Conservation (phyloP, 2,888 invertebrate species). For the Suillia variegata region DNA sequence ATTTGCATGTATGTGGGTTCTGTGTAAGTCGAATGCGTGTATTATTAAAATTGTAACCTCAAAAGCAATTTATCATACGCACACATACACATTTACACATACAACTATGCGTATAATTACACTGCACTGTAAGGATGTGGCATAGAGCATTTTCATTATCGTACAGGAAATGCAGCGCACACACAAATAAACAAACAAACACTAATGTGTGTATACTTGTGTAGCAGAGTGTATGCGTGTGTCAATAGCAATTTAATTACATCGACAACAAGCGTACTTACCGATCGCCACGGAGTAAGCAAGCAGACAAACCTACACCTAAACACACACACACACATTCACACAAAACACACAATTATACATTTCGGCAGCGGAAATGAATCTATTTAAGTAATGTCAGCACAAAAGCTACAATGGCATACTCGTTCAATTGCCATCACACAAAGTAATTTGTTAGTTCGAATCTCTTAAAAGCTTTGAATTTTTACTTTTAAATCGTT, state of each 20-base stretch:
- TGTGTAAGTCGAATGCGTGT: constrained; percentile 38
- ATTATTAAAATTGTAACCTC: constrained; percentile 54
- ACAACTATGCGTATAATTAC: neutral
- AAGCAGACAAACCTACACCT: neutral
- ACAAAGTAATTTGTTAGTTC: too few species aligned
- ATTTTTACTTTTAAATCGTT: too few species aligned
- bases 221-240: neutral
- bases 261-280: constrained; percentile 19
- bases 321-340: neutral
- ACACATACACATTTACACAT: constrained; percentile 9
- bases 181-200: neutral
- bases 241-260: constrained; percentile 26
- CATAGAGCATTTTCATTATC: constrained; percentile 18
- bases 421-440: too few species aligned
- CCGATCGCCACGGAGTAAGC: constrained; percentile 7
- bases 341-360: too few species aligned
- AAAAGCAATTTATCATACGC: constrained; percentile 46
- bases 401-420: too few species aligned
- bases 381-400: too few species aligned
- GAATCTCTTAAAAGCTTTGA: too few species aligned
- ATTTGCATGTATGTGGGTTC: constrained; percentile 11
- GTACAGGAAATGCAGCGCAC: constrained; percentile 19
- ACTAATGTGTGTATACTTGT: neutral
- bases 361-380: too few species aligned
- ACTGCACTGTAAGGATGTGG: constrained; percentile 14